A percentile compares a stretch with the other conserved stretches of the same genome.
These are phyloP conservation scores for Cepaea nemoralis DNA, from an alignment of 1,140 invertebrate genomes.

Conservation along the genomic window DNA sequence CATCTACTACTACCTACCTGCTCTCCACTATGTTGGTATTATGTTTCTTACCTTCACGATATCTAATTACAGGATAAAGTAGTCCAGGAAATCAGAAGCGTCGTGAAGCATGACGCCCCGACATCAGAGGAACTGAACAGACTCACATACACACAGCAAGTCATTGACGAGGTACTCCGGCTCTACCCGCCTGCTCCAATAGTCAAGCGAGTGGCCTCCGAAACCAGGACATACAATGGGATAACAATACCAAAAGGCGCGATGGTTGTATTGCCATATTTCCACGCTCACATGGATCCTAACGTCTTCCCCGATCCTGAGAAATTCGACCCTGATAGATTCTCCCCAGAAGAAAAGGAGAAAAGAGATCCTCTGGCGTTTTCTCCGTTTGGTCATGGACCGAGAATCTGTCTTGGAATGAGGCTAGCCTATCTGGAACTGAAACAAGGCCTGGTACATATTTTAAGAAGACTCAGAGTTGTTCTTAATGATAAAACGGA, in stretches of 20 bases:
- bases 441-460: slow-evolving; percentile 5
- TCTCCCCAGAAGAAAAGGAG: slow-evolving; percentile 53
- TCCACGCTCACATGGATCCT: not conserved
- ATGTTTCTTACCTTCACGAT: too few species aligned
- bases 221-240: slow-evolving; percentile 10
- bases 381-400: slow-evolving; percentile 20
- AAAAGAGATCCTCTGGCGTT: slow-evolving; percentile 40
- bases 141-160: not conserved
- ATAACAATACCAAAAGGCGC: slow-evolving; percentile 20
- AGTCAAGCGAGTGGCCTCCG: not conserved
- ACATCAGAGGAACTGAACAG: not conserved
- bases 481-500: slow-evolving; percentile 21
- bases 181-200: not conserved
- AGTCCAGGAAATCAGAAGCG: slow-evolving; percentile 5
- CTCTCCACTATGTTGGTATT: too few species aligned
- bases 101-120: not conserved
- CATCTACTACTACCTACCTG: too few species aligned
- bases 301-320: slow-evolving; percentile 19
- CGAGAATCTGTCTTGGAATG: slow-evolving; percentile 13
- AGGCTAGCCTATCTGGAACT: slow-evolving; percentile 7
- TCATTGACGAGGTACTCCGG: not conserved
- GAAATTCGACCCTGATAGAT: slow-evolving; percentile 45
- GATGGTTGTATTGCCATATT: not conserved
- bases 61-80: slow-evolving; percentile 21
- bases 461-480: slow-evolving; percentile 1